Evolutionary conservation across 2,888 invertebrate species (phyloP).

Genomic region (Melieria omissa): DNA sequence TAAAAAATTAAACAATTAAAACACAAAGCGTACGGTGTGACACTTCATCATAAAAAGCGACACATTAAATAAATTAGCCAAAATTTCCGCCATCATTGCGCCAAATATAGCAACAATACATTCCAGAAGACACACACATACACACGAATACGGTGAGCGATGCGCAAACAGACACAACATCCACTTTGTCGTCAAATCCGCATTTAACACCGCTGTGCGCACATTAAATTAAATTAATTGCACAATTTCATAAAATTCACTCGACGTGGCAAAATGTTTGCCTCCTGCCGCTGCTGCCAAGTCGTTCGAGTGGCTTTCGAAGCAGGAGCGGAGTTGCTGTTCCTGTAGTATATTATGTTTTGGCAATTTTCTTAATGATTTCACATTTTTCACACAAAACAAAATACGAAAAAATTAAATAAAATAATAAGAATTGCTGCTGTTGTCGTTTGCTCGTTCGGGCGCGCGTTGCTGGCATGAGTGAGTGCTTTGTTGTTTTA

Average conservation of each 20-base stretch:
- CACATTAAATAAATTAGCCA: too few species aligned
- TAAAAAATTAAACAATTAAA: too few species aligned
- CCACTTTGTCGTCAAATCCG: neutral
- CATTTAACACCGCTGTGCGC: neutral
- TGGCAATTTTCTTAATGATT: conserved; percentile 4
- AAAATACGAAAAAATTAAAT: neutral
- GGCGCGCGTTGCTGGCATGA: neutral
- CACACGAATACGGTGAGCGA: too few species aligned
- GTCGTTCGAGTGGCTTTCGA: neutral
- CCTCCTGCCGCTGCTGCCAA: neutral
- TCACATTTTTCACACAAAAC: neutral
- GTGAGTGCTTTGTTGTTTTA: neutral
- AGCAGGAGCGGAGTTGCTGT: neutral
- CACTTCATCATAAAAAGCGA: too few species aligned
- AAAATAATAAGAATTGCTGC: neutral
- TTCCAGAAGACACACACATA: neutral
- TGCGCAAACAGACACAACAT: too few species aligned
- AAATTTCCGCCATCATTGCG: too few species aligned
- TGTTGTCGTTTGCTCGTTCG: neutral
- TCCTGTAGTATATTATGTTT: neutral
- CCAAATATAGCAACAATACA: neutral
- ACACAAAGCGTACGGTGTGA: too few species aligned
- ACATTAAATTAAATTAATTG: neutral
- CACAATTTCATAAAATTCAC: neutral
- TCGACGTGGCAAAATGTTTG: neutral